A percentile compares a stretch with the other conserved stretches of the same genome.
Evolutionary conservation across 2,113 vertebrate species (phyloP).

Genomic region (Anarrhichthys ocellatus): DNA sequence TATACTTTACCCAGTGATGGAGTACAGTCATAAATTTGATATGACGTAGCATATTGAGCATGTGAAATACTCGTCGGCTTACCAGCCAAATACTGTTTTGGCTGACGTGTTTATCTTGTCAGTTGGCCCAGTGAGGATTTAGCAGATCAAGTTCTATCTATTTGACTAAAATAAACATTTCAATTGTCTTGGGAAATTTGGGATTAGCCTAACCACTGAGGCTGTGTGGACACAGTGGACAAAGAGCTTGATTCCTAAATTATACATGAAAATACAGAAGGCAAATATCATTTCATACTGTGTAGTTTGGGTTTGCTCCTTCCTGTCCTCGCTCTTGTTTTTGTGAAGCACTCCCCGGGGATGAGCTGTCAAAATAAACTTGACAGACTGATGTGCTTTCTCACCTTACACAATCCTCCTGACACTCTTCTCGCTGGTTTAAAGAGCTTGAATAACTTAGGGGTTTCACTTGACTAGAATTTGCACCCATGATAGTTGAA

Average conservation of each 20-base stretch:
- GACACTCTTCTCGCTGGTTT: conserved; percentile 5
- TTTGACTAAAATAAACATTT: conserved; percentile 16
- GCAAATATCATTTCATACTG: not conserved
- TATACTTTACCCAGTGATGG: not conserved
- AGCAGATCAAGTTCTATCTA: conserved; percentile 12
- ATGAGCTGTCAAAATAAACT: conserved; percentile 37
- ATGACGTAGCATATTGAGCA: not conserved
- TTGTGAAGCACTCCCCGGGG: not conserved
- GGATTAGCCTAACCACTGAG: conserved; percentile 13
- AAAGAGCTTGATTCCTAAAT: conserved; percentile 6
- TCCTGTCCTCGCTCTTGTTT: not conserved
- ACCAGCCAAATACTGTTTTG: not conserved
- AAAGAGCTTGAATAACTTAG: conserved; percentile 32
- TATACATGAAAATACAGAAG: not conserved
- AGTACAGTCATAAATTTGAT: not conserved
- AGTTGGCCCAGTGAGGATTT: conserved; percentile 2
- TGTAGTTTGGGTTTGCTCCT: not conserved
- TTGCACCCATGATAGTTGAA: conserved; percentile 19
- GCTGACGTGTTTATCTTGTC: not conserved
- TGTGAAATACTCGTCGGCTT: not conserved
- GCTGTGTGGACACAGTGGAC: not conserved
- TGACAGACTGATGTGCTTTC: conserved; percentile 21
- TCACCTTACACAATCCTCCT: conserved; percentile 31
- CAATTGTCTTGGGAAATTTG: conserved; percentile 22
- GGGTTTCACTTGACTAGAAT: conserved; percentile 25